Base-by-base conservation (phyloP, 2,797 vertebrate genomes). In the Cryptoprocta ferox region DNA sequence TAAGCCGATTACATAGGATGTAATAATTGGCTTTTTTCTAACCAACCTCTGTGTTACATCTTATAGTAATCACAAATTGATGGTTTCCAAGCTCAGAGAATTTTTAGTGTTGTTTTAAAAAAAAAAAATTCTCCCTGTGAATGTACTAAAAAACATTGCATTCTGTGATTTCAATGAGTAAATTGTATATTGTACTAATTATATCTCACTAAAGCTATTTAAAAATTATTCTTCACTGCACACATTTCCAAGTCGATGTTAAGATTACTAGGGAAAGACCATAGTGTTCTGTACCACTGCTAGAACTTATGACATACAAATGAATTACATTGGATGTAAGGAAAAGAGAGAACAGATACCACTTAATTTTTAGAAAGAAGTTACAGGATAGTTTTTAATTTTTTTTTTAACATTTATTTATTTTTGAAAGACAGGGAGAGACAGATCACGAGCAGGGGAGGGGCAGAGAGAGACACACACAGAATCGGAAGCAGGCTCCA, bases 221-320 rank as follows among this genome's bases (percentile, higher is more conserved):
- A 65, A 83, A 75, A 89, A 66, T 63, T 56, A 59, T 32, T 95
- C 76, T 37, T 96, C 79, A 24, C 75, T 89, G 42, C 35, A 21
- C 66, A 96, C 68, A 42, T 95, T 97, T 97, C 59, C 59, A 70
- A 75, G 37, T 90, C 68, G 18, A 70, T 88, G n/a, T 84, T 94
- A 90, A 91, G 61, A 78, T 76, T 35, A 19, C 75, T 84, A 32
- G 70, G 56, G 18, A 97, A 87, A 32, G 71, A 53, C 24, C 18
- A 32, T 21, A 89, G 42, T 89, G 42, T 86, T 93, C 56, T 73
- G 0, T 56, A 39, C 71, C 92, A 91, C 19, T 70, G 50, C 35
- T 83, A 95, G 66, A 53, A 73, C 56, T 88, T 96, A 32, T 63
- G 28, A 35, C 70, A 66, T 61, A 84, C 8, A 85, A 73, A 80